Evolutionary conservation across 2,113 vertebrate genomes (phyloP).

Genomic region (Tiliqua scincoides): DNA sequence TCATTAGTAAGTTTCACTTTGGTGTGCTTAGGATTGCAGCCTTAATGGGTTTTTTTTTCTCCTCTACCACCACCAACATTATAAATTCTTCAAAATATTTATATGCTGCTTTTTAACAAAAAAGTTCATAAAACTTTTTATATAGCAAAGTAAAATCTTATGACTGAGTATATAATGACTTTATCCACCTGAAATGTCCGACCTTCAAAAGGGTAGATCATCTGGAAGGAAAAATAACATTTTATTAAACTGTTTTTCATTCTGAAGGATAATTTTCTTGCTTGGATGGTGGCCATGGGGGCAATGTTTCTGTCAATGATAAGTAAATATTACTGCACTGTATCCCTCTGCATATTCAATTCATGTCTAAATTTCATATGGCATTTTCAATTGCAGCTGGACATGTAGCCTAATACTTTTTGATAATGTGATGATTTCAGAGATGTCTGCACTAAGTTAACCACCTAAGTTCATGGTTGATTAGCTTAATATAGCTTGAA

Average conservation of each 20-base stretch:
- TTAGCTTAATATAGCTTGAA: neutral
- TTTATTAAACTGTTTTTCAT: neutral
- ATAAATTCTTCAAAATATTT: too few relatives aligned
- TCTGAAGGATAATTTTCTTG: neutral
- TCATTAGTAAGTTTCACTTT: too few relatives aligned
- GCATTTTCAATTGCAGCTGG: accelerated
- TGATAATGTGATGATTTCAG: neutral
- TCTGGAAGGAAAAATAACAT: accelerated
- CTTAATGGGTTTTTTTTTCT: too few relatives aligned
- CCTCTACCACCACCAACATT: too few relatives aligned
- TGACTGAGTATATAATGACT: accelerated
- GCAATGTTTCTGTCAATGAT: neutral
- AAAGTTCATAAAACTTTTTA: too few relatives aligned
- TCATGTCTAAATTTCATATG: accelerated
- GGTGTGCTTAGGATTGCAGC: too few relatives aligned
- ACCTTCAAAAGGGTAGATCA: neutral
- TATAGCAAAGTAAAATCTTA: too few relatives aligned
- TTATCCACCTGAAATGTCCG: neutral
- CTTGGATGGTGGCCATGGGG: neutral
- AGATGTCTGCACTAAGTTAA: neutral
- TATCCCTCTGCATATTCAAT: neutral
- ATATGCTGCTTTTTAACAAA: too few relatives aligned
- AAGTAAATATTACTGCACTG: neutral
- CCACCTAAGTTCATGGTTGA: too few relatives aligned
- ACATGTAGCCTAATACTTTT: neutral